phyloP scores from a whole-genome alignment of 2,113 vertebrate genomes.

The Argyrosomus japonicus region DNA sequence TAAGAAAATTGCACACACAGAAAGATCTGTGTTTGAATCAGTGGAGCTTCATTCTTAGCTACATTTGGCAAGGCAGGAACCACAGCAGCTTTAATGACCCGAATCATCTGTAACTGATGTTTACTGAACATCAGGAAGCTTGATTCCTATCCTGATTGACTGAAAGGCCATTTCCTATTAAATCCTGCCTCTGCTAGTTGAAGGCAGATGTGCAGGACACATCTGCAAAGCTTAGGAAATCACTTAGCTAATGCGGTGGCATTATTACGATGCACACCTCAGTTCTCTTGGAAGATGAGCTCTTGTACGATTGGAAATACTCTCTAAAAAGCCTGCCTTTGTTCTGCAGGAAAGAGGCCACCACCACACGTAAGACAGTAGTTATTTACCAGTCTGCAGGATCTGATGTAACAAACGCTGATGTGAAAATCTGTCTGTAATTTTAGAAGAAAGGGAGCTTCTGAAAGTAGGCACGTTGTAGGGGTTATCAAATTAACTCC shows the following conservation, averaged over 20 bases:
- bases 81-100: conserved; percentile 6
- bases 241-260: conserved; percentile 7
- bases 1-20: neutral
- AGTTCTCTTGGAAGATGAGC: conserved; percentile 7
- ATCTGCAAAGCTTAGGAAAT: conserved; percentile 28
- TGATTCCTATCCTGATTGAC: conserved; percentile 34
- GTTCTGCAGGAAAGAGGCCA: neutral
- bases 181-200: conserved; percentile 14
- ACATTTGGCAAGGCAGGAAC: neutral
- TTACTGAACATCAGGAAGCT: conserved; percentile 26
- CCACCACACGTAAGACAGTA: neutral
- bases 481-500: conserved; percentile 18
- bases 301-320: neutral
- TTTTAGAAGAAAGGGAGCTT: conserved; percentile 28
- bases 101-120: conserved; percentile 33
- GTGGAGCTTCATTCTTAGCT: conserved; percentile 2
- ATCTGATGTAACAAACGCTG: conserved; percentile 28
- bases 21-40: neutral
- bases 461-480: neutral
- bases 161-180: conserved; percentile 26
- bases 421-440: conserved; percentile 31
- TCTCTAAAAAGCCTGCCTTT: conserved; percentile 12
- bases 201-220: conserved; percentile 27
- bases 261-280: conserved; percentile 10
- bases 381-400: conserved; percentile 50